These are phyloP conservation scores for Megalopta genalis DNA, from an alignment of 1,140 invertebrate species.

Conservation along the genomic window DNA sequence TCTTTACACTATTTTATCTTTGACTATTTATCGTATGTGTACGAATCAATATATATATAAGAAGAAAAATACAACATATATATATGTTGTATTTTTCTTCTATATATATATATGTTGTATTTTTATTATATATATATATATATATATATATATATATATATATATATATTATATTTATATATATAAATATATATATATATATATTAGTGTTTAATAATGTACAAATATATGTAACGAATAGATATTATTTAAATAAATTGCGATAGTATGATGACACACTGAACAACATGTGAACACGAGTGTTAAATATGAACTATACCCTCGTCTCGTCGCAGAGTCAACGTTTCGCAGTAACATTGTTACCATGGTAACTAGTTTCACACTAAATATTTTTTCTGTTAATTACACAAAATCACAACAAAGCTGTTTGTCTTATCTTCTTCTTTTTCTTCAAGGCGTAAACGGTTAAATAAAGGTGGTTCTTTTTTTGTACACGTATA, in stretches of 20 bases:
- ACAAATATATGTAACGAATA: slow-evolving; percentile 47
- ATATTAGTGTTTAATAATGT: slow-evolving; percentile 43
- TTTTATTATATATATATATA: slow-evolving; percentile 15
- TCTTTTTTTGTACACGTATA: slow-evolving; percentile 25
- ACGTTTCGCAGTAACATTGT: slow-evolving; percentile 64
- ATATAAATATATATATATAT: slow-evolving; percentile 9
- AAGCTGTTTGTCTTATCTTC: not conserved
- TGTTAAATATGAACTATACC: slow-evolving; percentile 48
- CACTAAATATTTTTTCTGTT: slow-evolving; percentile 12
- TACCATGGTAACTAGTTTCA: slow-evolving; percentile 60
- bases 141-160: not conserved
- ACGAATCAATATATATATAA: slow-evolving; percentile 41
- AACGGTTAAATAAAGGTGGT: slow-evolving; percentile 18
- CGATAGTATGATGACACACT: slow-evolving; percentile 37
- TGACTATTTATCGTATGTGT: slow-evolving; percentile 46
- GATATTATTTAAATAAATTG: slow-evolving; percentile 48
- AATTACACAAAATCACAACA: slow-evolving; percentile 13
- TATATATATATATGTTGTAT: no score
- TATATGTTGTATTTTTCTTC: no score
- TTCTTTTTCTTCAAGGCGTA: slow-evolving; percentile 12
- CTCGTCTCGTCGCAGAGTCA: slow-evolving; percentile 32
- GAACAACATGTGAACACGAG: slow-evolving; percentile 41
- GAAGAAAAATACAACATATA: no score
- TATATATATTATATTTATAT: no score
- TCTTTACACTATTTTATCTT: slow-evolving; percentile 42